Evolutionary conservation across 2,888 invertebrate species (phyloP).

Genomic region (Emmelina monodactyla): DNA sequence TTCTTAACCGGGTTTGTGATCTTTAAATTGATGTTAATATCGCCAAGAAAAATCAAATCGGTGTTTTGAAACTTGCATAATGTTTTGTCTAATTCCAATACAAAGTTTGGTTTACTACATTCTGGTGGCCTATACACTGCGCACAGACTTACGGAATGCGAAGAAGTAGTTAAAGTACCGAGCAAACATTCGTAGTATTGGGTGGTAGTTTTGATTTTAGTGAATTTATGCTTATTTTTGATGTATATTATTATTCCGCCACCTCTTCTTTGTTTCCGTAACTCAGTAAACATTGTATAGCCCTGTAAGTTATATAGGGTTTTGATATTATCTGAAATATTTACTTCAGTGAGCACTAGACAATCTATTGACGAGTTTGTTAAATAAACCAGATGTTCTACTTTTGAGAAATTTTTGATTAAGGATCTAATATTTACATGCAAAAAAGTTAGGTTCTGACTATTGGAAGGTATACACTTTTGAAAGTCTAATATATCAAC

Average conservation of each 20-base stretch:
- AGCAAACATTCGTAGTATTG: constrained; percentile 13
- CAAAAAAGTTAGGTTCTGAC: background rate
- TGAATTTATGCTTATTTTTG: constrained; percentile 6
- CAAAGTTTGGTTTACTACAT: constrained; percentile 11
- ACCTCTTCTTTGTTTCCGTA: constrained; percentile 12
- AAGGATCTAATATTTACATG: constrained; percentile 5
- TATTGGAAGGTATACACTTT: background rate
- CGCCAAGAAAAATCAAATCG: constrained; percentile 6
- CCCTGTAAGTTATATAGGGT: too few relatives aligned
- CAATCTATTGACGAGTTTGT: background rate
- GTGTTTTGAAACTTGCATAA: background rate
- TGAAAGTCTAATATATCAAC: background rate
- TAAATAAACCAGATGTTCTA: constrained; percentile 3
- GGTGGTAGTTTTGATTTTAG: constrained; percentile 5
- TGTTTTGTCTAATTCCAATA: constrained; percentile 9
- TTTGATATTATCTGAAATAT: too few relatives aligned
- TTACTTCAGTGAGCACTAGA: constrained; percentile 1
- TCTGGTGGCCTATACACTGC: constrained; percentile 15
- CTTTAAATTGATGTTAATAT: constrained; percentile 8
- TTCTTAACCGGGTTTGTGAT: background rate
- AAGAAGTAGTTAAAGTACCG: constrained; percentile 8
- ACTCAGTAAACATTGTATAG: too few relatives aligned
- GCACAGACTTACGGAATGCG: constrained; percentile 8
- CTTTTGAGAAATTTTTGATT: constrained; percentile 6
- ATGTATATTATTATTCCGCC: constrained; percentile 15